Evolutionary conservation across 2,888 invertebrate species (phyloP).

Genomic region (Synergus japonicus): DNA sequence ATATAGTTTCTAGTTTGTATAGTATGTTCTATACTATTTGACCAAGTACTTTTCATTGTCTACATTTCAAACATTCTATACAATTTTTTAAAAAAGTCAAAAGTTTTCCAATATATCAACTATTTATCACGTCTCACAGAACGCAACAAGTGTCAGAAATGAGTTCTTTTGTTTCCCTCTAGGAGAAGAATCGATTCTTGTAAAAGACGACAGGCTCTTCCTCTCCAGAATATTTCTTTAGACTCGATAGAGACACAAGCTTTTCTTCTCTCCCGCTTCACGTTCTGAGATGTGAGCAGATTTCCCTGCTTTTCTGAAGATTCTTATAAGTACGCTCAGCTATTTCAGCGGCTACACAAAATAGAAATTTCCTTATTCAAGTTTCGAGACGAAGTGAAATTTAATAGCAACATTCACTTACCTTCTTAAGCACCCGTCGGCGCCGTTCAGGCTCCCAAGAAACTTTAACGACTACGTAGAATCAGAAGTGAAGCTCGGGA

Average conservation of each 20-base stretch:
- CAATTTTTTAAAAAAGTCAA: too few species aligned
- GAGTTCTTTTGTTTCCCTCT: background rate
- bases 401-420: slow-evolving; percentile 36
- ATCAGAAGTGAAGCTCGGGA: background rate
- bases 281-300: background rate
- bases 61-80: too few species aligned
- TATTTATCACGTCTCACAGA: background rate
- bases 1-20: too few species aligned
- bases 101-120: too few species aligned
- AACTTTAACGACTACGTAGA: slow-evolving; percentile 23
- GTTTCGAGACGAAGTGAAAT: slow-evolving; percentile 24
- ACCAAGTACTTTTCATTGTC: too few species aligned
- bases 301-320: background rate
- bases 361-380: slow-evolving; percentile 39
- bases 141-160: background rate
- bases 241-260: background rate
- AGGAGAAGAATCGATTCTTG: background rate
- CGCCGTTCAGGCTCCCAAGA: slow-evolving; percentile 19
- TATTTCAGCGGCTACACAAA: slow-evolving; percentile 23
- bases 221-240: background rate
- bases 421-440: slow-evolving; percentile 19
- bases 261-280: background rate
- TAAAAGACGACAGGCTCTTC: background rate
- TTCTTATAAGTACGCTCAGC: slow-evolving; percentile 1
- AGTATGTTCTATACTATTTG: too few species aligned